These are phyloP conservation scores for Ericerus pela DNA, from an alignment of 1,140 invertebrate genomes.

Conservation along the genomic window DNA sequence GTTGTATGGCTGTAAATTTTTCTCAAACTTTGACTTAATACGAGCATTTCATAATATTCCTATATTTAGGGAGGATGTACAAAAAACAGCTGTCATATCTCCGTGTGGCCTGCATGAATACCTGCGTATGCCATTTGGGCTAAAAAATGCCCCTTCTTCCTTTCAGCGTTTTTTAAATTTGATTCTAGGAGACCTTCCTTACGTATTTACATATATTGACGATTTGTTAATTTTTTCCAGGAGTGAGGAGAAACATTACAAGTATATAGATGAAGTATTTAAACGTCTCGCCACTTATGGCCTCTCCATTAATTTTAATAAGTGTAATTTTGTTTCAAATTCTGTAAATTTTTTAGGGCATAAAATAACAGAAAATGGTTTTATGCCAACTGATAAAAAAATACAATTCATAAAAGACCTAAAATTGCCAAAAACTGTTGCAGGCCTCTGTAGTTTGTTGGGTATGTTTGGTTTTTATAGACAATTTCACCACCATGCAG, in stretches of 20 bases:
- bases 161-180: too few relatives aligned
- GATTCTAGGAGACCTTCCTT: not conserved
- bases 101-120: too few relatives aligned
- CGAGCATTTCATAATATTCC: too few relatives aligned
- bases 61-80: too few relatives aligned
- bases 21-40: too few relatives aligned
- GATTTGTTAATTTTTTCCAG: too few relatives aligned
- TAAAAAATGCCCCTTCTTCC: too few relatives aligned
- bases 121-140: too few relatives aligned
- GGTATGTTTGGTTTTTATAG: slow-evolving; percentile 20
- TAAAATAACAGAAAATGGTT: slow-evolving; percentile 22
- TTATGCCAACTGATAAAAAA: slow-evolving; percentile 24
- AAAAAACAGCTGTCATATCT: too few relatives aligned
- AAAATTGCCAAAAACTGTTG: not conserved
- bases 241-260: not conserved
- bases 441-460: slow-evolving; percentile 19
- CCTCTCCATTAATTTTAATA: slow-evolving; percentile 25
- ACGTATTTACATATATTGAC: not conserved
- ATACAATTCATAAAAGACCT: slow-evolving; percentile 17
- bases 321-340: slow-evolving; percentile 24
- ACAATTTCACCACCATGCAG: slow-evolving; percentile 17
- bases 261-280: slow-evolving; percentile 15
- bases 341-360: slow-evolving; percentile 28
- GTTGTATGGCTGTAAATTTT: too few relatives aligned
- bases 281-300: slow-evolving; percentile 23